Evolutionary conservation across 64 coral and sea anemone genomes (phyloP), one percentile per base, ranked within the genome.

Genomic region (Montipora efflorescens): DNA sequence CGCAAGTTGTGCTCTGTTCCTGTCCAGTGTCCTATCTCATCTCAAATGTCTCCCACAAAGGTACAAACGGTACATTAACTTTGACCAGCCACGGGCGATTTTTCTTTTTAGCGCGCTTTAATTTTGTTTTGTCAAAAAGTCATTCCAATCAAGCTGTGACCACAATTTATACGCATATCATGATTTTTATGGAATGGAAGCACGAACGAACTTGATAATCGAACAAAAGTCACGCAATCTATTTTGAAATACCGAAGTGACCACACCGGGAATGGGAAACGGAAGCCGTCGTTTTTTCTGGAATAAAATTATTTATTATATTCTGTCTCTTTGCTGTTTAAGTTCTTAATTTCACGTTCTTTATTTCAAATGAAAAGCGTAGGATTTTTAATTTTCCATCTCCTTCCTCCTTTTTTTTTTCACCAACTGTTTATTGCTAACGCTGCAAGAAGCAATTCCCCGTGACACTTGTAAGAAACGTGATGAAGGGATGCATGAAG

Each of bases 101-200:
- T 79, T 47, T 51, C 2, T 19, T 53, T 79, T 53, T 47, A n/a
- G 20, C 78, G 4, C 78, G 50, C 8, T 18, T 48, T 79, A 47
- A 67, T 3, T 18, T 3, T 36, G 12, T 67, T 14, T 15, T 18
- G 62, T 2, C 36, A 36, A 36, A 36, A 67, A 14, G 5, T 20
- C 20, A 5, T 55, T n/a, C 4, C 16, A 79, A 55, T 53, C 78
- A 79, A 79, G 78, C 78, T 47, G 78, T 79, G 78, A 58, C 78
- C 47, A 79, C 78, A 48, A n/a, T 9, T 67, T 36, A 36, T 36
- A 36, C 1, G 36, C 1, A 36, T 36, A 36, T 36, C 36, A 36
- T 36, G 36, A 36, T 36, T 36, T 36, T 36, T 36, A 36, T 36
- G 36, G 36, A 36, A 36, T 36, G 36, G 36, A 36, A 36, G 36